phyloP scores from a whole-genome alignment of 2,888 invertebrate genomes.

The Cantharis rustica region DNA sequence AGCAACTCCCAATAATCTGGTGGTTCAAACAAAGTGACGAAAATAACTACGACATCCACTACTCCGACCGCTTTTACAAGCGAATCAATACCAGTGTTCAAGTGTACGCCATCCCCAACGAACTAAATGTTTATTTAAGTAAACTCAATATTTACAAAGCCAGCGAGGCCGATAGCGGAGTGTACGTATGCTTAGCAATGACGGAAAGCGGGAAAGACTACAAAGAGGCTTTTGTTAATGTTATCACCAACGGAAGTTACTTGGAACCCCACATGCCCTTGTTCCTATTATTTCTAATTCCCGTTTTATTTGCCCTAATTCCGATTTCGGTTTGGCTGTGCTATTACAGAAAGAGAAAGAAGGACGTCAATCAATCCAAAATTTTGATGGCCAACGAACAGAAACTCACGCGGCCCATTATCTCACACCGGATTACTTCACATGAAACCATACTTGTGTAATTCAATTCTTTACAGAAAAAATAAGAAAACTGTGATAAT shows the following conservation, averaged over 20 bases:
- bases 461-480: background rate
- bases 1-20: slow-evolving; percentile 46
- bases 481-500: background rate
- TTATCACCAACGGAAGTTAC: slow-evolving; percentile 32
- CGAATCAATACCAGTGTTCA: slow-evolving; percentile 39
- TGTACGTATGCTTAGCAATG: slow-evolving; percentile 50
- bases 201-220: slow-evolving; percentile 47
- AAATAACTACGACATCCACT: slow-evolving; percentile 44
- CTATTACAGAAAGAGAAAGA: slow-evolving; percentile 45
- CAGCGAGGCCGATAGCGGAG: slow-evolving; percentile 46
- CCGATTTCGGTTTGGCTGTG: slow-evolving; percentile 50
- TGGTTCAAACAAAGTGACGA: slow-evolving; percentile 51
- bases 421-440: slow-evolving; percentile 3
- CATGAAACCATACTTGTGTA: slow-evolving; percentile 12
- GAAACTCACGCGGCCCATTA: slow-evolving; percentile 14
- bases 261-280: slow-evolving; percentile 38
- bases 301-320: slow-evolving; percentile 45
- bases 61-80: slow-evolving; percentile 44
- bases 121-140: slow-evolving; percentile 44
- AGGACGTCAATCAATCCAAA: slow-evolving; percentile 10
- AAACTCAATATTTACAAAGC: slow-evolving; percentile 50
- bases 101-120: slow-evolving; percentile 41
- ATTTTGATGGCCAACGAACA: slow-evolving; percentile 6
- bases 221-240: slow-evolving; percentile 44
- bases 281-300: slow-evolving; percentile 49